Evolutionary conservation across 2,797 vertebrate genomes (phyloP), one percentile per base, ranked within the genome.

Genomic region (Rhinoraja longicauda): DNA sequence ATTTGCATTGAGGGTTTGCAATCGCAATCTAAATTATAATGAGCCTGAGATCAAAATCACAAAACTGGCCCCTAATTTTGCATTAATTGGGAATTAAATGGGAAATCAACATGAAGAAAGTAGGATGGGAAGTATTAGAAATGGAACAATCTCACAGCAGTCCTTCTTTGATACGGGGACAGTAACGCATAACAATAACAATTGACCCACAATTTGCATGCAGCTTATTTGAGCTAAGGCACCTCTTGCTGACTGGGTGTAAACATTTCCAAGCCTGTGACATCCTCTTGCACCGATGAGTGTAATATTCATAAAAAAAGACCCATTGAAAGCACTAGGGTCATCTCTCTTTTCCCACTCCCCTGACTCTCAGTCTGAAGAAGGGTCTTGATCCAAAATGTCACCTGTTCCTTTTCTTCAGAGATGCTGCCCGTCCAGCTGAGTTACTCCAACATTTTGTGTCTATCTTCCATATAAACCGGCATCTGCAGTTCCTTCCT

Each of bases 21-120:
- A 7, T 19, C n/a, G 62, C 64, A 88, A 88, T 88, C 59, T 64
- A 88, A 32, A 88, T 64, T 88, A 88, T 88, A 88, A 88, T 88
- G 59, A 88, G 59, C 57, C n/a, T 9, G n/a, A 88, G 15, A 17
- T n/a, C 59, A 84, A 84, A 45, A 84, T 9, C 26, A 59, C 45
- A 19, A 88, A 64, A 32, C 59, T 64, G 45, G 84, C 84, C 59
- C 84, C 59, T 32, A 19, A 88, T 88, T 88, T 32, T 32, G n/a
- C 59, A 64, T 62, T n/a, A 32, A 88, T 64, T 64, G 59, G 59
- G 84, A 88, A 64, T 32, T 32, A 88, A 88, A 88, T 59, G 32
- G 45, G 75, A 10, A 86, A 86, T 59, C 26, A 62, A 15, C n/a
- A 13, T 86, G 10, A 32, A 13, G 4, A n/a, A n/a, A 32, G n/a